Evolutionary conservation across 2,113 vertebrate species (phyloP).

Genomic region (Oreotrochilus melanogaster): DNA sequence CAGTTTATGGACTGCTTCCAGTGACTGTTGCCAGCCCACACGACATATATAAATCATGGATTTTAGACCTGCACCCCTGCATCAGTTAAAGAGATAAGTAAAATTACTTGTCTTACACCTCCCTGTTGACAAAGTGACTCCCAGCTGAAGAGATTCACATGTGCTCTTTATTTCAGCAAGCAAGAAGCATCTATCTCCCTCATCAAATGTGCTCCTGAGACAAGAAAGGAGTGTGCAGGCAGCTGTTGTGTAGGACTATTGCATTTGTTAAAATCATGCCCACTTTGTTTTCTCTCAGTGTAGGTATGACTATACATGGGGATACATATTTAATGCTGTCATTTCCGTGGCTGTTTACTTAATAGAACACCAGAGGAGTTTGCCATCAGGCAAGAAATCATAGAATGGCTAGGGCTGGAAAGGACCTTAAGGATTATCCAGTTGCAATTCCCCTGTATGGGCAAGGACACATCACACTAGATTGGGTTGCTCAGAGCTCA

Average conservation of each 20-base stretch:
- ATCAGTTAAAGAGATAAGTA: constrained; percentile 20
- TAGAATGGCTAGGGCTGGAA: no score
- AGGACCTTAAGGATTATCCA: no score
- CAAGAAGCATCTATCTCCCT: not conserved
- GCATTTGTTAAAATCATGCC: constrained; percentile 51
- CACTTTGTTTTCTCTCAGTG: constrained; percentile 37
- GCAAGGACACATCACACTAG: no score
- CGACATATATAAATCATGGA: not conserved
- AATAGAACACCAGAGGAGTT: constrained; percentile 36
- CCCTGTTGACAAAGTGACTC: constrained; percentile 25
- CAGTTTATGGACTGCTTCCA: constrained; percentile 3
- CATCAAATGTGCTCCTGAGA: constrained; percentile 3
- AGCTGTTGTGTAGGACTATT: constrained; percentile 70
- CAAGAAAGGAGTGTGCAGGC: constrained; percentile 38
- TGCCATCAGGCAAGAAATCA: not conserved
- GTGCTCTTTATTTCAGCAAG: constrained; percentile 32
- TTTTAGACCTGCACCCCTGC: constrained; percentile 21
- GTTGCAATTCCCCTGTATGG: no score
- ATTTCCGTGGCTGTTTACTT: not conserved
- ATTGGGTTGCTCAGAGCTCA: no score
- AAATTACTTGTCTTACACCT: constrained; percentile 53
- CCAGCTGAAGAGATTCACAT: constrained; percentile 15
- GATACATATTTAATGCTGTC: constrained; percentile 6
- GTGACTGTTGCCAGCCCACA: constrained; percentile 34
- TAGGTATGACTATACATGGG: constrained; percentile 26